Conservation (phyloP, 2,888 invertebrate genomes). For the Agrenia bidenticulata region DNA sequence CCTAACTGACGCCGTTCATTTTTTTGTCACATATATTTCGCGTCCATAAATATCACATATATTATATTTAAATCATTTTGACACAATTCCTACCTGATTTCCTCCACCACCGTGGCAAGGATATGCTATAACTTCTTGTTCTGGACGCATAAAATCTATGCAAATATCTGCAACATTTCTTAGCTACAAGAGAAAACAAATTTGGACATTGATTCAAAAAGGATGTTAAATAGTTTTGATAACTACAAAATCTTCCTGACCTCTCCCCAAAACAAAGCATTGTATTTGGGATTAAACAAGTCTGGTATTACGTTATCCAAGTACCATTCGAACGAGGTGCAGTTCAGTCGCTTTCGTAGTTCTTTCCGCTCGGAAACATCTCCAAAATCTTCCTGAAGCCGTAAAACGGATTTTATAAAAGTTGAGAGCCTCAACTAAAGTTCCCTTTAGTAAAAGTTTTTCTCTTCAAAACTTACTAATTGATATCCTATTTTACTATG, state of each 20-base stretch:
- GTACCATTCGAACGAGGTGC: constrained; percentile 21
- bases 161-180: constrained; percentile 4
- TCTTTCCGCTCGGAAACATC: constrained; percentile 18
- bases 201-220: no score
- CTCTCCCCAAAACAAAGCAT: constrained; percentile 17
- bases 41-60: no score
- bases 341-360: constrained; percentile 12
- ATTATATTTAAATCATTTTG: no score
- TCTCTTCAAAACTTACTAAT: neutral
- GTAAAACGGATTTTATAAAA: constrained; percentile 1
- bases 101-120: neutral
- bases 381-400: constrained; percentile 18
- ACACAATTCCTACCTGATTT: constrained; percentile 11
- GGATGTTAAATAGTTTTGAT: neutral
- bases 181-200: constrained; percentile 4
- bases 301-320: constrained; percentile 3
- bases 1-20: no score
- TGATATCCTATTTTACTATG: neutral
- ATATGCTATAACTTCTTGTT: constrained; percentile 3
- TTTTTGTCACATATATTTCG: no score
- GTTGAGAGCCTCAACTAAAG: no score
- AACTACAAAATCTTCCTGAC: constrained; percentile 13
- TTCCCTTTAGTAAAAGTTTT: neutral
- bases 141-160: no score
- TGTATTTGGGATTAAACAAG: constrained; percentile 14